These are phyloP conservation scores for fruit fly (Drosophila melanogaster) DNA, from an alignment of 1,140 invertebrate genomes.

Conservation along the genomic window Release_6_plus_ISO1_MT NC_004354.4:20716501-20717000, in stretches of 20 bases:
- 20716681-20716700: slow-evolving; percentile 22
- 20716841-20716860: not conserved
- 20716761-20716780: slow-evolving; percentile 47
- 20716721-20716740: not conserved
- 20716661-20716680: slow-evolving; percentile 30
- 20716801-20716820: slow-evolving; percentile 32
- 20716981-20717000: too few relatives aligned
- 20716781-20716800: slow-evolving; percentile 49
- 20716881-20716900: too few relatives aligned
- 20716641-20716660: slow-evolving; percentile 23
- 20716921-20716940: too few relatives aligned
- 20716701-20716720: slow-evolving; percentile 12
- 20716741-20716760: not conserved
- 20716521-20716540: slow-evolving; percentile 25
- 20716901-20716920: too few relatives aligned
- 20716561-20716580: slow-evolving; percentile 14
- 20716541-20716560: slow-evolving; percentile 67
- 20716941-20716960: too few relatives aligned
- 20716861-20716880: not conserved
- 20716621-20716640: slow-evolving; percentile 34
- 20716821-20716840: slow-evolving; percentile 24
- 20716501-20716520: slow-evolving; percentile 8
- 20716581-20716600: slow-evolving; percentile 2
- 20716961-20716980: too few relatives aligned
- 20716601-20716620: slow-evolving; percentile 4